These are phyloP conservation scores for Aromia moschata DNA, from an alignment of 2,888 invertebrate species.

Conservation along the genomic window DNA sequence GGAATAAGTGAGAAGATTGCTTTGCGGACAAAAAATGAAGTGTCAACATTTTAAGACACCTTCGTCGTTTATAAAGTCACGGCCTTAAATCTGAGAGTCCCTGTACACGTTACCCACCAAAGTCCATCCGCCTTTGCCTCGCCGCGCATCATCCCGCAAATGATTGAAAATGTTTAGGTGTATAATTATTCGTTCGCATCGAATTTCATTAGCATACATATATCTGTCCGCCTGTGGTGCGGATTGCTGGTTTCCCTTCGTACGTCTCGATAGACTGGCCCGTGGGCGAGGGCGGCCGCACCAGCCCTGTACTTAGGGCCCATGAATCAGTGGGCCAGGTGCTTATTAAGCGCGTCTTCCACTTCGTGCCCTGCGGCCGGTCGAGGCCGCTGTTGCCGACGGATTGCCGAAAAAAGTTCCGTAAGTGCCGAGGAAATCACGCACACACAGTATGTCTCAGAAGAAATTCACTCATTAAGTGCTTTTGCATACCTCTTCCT, in stretches of 20 bases:
- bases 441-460: too few species aligned
- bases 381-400: background rate
- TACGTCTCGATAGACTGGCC: constrained; percentile 7
- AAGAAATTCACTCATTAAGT: too few species aligned
- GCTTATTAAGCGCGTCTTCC: constrained; percentile 53
- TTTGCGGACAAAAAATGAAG: too few species aligned
- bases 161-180: background rate
- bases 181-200: constrained; percentile 31
- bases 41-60: too few species aligned
- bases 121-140: background rate
- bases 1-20: too few species aligned
- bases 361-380: constrained; percentile 7
- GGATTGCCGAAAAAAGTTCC: too few species aligned
- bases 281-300: constrained; percentile 49
- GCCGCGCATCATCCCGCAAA: background rate
- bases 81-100: background rate
- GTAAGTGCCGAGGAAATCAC: too few species aligned
- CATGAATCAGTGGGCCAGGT: constrained; percentile 60
- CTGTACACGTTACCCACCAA: too few species aligned
- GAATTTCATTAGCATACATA: constrained; percentile 32
- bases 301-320: constrained; percentile 55
- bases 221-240: constrained; percentile 15
- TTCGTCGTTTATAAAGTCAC: too few species aligned
- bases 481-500: too few species aligned
- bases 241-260: constrained; percentile 13